Base-by-base conservation (phyloP, 2,113 vertebrate species). In the Xiphophorus maculatus region DNA sequence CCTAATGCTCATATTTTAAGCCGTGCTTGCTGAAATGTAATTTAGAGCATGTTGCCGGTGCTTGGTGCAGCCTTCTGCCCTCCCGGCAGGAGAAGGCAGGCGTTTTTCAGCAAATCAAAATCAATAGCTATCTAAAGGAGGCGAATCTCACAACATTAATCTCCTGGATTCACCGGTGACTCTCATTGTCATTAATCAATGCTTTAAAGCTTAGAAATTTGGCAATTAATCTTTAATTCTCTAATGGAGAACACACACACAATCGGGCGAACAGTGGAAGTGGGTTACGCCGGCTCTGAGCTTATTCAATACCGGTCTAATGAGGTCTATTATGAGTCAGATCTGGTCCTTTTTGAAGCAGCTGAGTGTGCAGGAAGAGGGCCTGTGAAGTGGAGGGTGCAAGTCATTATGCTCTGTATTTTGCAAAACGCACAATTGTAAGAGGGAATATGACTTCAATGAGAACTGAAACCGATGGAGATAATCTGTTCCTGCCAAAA, bases 181-280 rank as follows among this genome's bases (percentile, higher is more conserved):
- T 84, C 75, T 77, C 66, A 40, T 73, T 86, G 85, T 91, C 92
- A 93, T 92, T 92, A 91, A 93, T 93, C 93, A 91, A 91, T 90
- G 89, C 83, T 83, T 89, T 91, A 90, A 93, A 90, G 72, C 66
- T 82, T 48, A 87, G 86, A 86, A 88, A 91, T 91, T 88, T 91
- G 88, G 82, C 90, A 90, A 93, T 92, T 93, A 84, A 92, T 93
- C 91, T 92, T 91, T 90, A 87, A 93, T 88, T 90, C 85, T 91
- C 87, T 84, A 87, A 89, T 87, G 87, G 88, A 82, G 85, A 80
- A 77, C 69, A 87, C 82, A 88, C 82, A 88, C 73, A 58, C 51
- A 58, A 58, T 58, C 51, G 37, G 37, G 65, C 81, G 69, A 74
- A 69, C 71, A 83, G 63, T 62, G 78, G 72, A 66, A 67, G 71